A percentile compares a stretch with the other conserved stretches of the same genome.
These are phyloP conservation scores for Alectoris magna DNA, from an alignment of 2,797 vertebrate genomes.

Conservation along the genomic window DNA sequence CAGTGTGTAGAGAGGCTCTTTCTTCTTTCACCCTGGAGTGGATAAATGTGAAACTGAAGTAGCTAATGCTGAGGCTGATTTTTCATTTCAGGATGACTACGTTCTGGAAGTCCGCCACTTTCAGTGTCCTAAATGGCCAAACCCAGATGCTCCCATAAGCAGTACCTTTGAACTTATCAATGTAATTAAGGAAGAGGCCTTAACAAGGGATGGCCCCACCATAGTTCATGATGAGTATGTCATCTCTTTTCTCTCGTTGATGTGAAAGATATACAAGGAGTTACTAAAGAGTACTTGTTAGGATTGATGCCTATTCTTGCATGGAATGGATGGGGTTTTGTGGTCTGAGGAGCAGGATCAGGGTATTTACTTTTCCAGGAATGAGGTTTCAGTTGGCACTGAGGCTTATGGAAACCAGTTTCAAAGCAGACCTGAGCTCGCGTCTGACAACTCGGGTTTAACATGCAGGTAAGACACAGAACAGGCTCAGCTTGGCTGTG, in stretches of 20 bases:
- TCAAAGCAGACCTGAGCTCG: background rate
- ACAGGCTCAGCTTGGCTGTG: background rate
- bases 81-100: conserved; percentile 91
- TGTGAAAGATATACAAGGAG: background rate
- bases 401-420: background rate
- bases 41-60: background rate
- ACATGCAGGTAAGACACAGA: background rate
- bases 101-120: conserved; percentile 98
- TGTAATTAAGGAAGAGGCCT: conserved; percentile 98
- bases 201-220: conserved; percentile 96
- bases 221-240: conserved; percentile 98
- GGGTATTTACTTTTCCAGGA: background rate
- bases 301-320: background rate
- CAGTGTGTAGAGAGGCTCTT: background rate
- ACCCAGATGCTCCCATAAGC: conserved; percentile 96
- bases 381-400: background rate
- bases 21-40: background rate
- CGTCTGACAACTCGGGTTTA: background rate
- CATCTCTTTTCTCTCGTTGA: conserved; percentile 5
- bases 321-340: background rate
- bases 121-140: conserved; percentile 99
- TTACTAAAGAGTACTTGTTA: background rate
- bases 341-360: background rate
- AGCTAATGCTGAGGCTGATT: conserved; percentile 23
- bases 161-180: conserved; percentile 98